Percentiles rank a stretch among this genome's conserved stretches.
phyloP scores from a whole-genome alignment of 2,797 vertebrate species.

The Momotus momota region DNA sequence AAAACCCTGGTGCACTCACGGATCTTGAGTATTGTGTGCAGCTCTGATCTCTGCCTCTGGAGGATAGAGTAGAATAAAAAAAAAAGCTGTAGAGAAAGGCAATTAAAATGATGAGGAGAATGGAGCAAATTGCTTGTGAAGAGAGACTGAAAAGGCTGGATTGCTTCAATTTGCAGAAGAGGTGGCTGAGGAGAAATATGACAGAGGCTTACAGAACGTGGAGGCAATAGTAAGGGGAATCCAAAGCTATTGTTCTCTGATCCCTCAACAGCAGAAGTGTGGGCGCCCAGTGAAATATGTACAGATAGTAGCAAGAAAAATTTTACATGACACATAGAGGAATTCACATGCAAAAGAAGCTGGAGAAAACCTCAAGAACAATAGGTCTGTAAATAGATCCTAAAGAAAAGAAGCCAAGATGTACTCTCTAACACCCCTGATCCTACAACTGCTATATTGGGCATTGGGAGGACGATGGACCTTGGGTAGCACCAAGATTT shows the following conservation, averaged over 20 bases:
- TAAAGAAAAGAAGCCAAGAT: background rate
- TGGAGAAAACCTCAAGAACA: background rate
- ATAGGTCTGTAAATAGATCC: background rate
- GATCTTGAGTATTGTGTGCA: background rate
- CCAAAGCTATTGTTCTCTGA: background rate
- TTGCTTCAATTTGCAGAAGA: rapidly evolving
- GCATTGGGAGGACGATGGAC: rapidly evolving
- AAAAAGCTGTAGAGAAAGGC: background rate
- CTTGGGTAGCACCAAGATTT: background rate
- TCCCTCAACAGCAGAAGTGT: background rate
- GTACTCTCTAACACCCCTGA: background rate
- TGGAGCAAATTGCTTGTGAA: background rate
- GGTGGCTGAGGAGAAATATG: background rate
- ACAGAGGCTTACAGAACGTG: background rate
- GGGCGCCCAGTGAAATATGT: background rate
- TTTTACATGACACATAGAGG: background rate
- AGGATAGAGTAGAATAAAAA: background rate
- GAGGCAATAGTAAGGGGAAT: background rate
- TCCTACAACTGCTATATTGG: background rate
- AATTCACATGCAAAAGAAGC: background rate
- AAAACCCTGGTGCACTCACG: background rate
- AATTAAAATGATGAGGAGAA: background rate
- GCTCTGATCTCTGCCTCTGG: background rate
- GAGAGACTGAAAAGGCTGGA: background rate
- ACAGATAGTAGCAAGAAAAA: background rate